phyloP scores from a whole-genome alignment of 2,797 vertebrate species.

The Ctenopoma kingsleyae region DNA sequence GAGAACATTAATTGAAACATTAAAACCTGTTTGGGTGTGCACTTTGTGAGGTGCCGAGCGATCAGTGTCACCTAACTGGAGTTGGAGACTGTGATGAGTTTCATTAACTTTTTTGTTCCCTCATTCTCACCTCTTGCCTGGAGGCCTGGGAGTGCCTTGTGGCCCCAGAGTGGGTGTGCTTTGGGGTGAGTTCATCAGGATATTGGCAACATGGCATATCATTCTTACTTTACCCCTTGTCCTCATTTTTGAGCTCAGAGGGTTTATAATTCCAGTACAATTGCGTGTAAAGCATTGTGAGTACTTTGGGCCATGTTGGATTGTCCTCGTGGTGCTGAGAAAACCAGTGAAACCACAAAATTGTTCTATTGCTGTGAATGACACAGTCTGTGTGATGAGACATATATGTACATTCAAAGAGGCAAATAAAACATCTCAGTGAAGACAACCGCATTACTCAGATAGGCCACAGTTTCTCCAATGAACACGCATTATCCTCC shows the following conservation, averaged over 20 bases:
- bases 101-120: slow-evolving; percentile 26
- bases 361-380: slow-evolving; percentile 39
- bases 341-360: slow-evolving; percentile 34
- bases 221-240: slow-evolving; percentile 9
- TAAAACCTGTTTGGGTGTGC: slow-evolving; percentile 80
- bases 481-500: slow-evolving; percentile 77
- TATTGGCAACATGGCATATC: slow-evolving; percentile 31
- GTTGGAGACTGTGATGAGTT: slow-evolving; percentile 18
- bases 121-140: slow-evolving; percentile 32
- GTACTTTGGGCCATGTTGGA: slow-evolving; percentile 46
- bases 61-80: slow-evolving; percentile 72
- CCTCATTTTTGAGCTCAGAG: slow-evolving; percentile 46
- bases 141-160: slow-evolving; percentile 41
- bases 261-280: slow-evolving; percentile 82
- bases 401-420: slow-evolving; percentile 21
- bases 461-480: slow-evolving; percentile 47
- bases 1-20: slow-evolving; percentile 83
- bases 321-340: slow-evolving; percentile 33
- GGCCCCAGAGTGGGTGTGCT: slow-evolving; percentile 47
- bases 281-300: slow-evolving; percentile 71
- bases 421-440: slow-evolving; percentile 32
- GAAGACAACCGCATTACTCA: slow-evolving; percentile 20
- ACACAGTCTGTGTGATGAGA: slow-evolving; percentile 1
- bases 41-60: slow-evolving; percentile 76
- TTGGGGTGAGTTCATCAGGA: slow-evolving; percentile 39